Conservation (phyloP, 1,140 invertebrate genomes). For the Pogonomyrmex barbatus region DNA sequence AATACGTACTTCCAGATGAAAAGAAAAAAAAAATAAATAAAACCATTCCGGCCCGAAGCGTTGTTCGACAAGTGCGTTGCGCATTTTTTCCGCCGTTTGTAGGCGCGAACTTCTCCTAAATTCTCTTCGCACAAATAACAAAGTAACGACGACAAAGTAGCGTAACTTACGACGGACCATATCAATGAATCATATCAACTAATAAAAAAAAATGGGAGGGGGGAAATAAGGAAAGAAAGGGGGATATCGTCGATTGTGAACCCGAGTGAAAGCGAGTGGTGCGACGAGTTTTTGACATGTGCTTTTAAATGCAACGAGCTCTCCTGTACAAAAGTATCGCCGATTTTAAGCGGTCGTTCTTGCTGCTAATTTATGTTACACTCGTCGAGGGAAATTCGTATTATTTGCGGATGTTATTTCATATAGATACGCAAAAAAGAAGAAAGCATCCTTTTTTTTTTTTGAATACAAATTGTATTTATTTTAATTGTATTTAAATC, state of each 20-base stretch:
- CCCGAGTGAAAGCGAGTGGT: background rate
- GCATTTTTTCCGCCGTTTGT: slow-evolving; percentile 19
- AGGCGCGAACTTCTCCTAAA: slow-evolving; percentile 16
- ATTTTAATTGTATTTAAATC: background rate
- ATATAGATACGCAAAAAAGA: background rate
- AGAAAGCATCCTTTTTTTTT: background rate
- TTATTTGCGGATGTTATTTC: background rate
- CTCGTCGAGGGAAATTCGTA: slow-evolving; percentile 47
- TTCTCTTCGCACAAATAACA: slow-evolving; percentile 51
- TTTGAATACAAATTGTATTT: background rate
- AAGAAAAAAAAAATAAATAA: background rate
- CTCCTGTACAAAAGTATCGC: slow-evolving; percentile 47
- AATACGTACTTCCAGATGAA: slow-evolving; percentile 20
- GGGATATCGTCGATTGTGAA: slow-evolving; percentile 39
- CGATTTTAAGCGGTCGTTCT: slow-evolving; percentile 34
- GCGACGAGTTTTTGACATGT: slow-evolving; percentile 46
- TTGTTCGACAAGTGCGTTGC: slow-evolving; percentile 41
- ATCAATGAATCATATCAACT: slow-evolving; percentile 64
- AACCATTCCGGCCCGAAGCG: slow-evolving; percentile 29
- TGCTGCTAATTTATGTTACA: slow-evolving; percentile 33
- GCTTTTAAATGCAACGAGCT: slow-evolving; percentile 61
- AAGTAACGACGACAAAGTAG: slow-evolving; percentile 50
- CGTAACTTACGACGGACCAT: slow-evolving; percentile 66
- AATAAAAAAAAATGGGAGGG: slow-evolving; percentile 1
- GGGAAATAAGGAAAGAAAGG: slow-evolving; percentile 2